Evolutionary conservation across 1,140 invertebrate species (phyloP), one percentile per base, ranked within the genome.

Genomic region (Rhopalosiphum padi): DNA sequence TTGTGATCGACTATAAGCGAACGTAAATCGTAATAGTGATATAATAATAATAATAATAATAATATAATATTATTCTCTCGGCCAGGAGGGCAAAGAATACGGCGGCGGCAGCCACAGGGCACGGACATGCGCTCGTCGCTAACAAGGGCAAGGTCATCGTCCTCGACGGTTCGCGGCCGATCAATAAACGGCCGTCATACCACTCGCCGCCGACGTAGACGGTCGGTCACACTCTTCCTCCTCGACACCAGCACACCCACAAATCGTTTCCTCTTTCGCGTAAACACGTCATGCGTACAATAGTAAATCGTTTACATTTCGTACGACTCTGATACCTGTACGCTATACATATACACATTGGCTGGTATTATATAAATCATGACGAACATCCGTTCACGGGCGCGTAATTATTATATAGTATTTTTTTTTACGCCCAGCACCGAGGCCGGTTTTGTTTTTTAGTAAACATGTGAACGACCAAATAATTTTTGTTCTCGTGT

Each of bases 131-230:
- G 89, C 89, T 46, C 53, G 89, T 11, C 25, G 89, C 25, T 68
- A 90, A 90, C 89, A 90, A 90, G 89, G 55, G 89, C 89, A 90
- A 90, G 89, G 89, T 90, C 89, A 68, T 90, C 89, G 89, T 90
- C 89, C 89, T 90, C 89, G 89, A 48, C 89, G 15, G 5, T 90
- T 90, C 53, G 53, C 53, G 89, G 89, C 53, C 89, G 89, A 90
- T 90, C 89, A 90, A 90, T 90, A 90, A 68, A 41, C 30, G 89
- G 35, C 53, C 53, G 53, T 90, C 53, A 68, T 51, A 11, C 88
- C n/a, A 30, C 48, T 22, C 30, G 37, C 35, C 88, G 51, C 88
- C 88, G 37, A 23, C 88, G 25, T 6, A 46, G 43, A 25, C 83
- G 35, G 35, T 23, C 35, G 77, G n/a, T 22, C n/a, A 7, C 55